Percentiles rank a stretch among this genome's conserved stretches.
Conservation (phyloP, 2,888 invertebrate species). For the Kryphioiulus occultus region DNA sequence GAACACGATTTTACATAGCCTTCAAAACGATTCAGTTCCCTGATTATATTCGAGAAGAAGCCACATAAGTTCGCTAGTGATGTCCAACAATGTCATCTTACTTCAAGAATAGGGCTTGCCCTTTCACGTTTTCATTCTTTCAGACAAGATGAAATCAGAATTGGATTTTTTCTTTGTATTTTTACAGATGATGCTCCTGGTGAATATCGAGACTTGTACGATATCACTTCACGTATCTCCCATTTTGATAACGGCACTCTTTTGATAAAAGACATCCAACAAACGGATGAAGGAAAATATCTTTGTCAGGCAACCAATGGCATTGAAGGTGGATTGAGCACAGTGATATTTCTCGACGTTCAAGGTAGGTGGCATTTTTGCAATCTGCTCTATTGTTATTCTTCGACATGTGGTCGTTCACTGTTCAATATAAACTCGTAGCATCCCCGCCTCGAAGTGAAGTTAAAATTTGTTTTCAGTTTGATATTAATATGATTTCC, state of each 20-base stretch:
- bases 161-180: constrained; percentile 1
- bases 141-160: not conserved
- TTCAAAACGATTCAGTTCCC: no score
- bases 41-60: no score
- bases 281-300: constrained; percentile 93
- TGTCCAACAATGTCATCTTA: not conserved
- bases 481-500: constrained; percentile 7
- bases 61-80: no score
- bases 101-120: not conserved
- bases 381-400: not conserved
- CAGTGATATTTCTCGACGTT: constrained; percentile 91
- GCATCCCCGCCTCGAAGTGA: not conserved
- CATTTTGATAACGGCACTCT: constrained; percentile 90
- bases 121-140: not conserved
- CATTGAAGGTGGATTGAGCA: constrained; percentile 92
- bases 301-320: constrained; percentile 95
- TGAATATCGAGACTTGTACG: constrained; percentile 91
- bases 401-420: not conserved
- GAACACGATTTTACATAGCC: no score
- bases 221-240: constrained; percentile 87
- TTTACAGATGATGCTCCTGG: constrained; percentile 82
- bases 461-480: not conserved
- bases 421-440: not conserved
- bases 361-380: constrained; percentile 72
- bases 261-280: constrained; percentile 87